These are phyloP conservation scores for Drosophila bipectinata DNA, from an alignment of 1,140 invertebrate species.

Conservation along the genomic window DNA sequence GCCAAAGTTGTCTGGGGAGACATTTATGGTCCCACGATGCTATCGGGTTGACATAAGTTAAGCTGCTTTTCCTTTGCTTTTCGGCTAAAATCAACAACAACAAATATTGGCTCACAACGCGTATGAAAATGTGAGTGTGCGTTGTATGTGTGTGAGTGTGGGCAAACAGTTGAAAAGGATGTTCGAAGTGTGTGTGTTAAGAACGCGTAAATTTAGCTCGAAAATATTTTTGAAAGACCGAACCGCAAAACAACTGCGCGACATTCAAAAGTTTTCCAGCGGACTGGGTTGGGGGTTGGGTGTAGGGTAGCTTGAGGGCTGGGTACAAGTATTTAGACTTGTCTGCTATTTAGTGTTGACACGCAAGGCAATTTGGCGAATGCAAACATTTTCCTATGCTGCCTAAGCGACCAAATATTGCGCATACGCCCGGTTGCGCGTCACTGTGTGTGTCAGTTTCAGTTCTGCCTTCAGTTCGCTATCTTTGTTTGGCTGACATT, in stretches of 20 bases:
- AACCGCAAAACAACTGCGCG: slow-evolving; percentile 66
- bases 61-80: slow-evolving; percentile 79
- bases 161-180: slow-evolving; percentile 65
- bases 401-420: slow-evolving; percentile 55
- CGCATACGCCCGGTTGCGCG: slow-evolving; percentile 49
- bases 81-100: slow-evolving; percentile 67
- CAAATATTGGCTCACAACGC: slow-evolving; percentile 45
- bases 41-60: slow-evolving; percentile 82
- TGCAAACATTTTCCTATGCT: slow-evolving; percentile 69
- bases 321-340: slow-evolving; percentile 64
- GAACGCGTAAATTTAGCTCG: slow-evolving; percentile 68
- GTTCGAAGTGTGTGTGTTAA: slow-evolving; percentile 65
- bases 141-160: slow-evolving; percentile 31
- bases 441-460: slow-evolving; percentile 5
- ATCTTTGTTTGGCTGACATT: slow-evolving; percentile 46
- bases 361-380: slow-evolving; percentile 79
- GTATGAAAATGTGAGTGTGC: slow-evolving; percentile 11
- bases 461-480: slow-evolving; percentile 8
- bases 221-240: slow-evolving; percentile 65
- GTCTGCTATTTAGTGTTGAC: slow-evolving; percentile 82
- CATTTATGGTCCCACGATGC: slow-evolving; percentile 77
- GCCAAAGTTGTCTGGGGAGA: slow-evolving; percentile 48
- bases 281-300: background rate
- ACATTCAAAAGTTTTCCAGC: slow-evolving; percentile 67
- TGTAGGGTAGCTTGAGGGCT: background rate